Base-by-base conservation (phyloP, 1,140 invertebrate species). In the Papilio glaucus region DNA sequence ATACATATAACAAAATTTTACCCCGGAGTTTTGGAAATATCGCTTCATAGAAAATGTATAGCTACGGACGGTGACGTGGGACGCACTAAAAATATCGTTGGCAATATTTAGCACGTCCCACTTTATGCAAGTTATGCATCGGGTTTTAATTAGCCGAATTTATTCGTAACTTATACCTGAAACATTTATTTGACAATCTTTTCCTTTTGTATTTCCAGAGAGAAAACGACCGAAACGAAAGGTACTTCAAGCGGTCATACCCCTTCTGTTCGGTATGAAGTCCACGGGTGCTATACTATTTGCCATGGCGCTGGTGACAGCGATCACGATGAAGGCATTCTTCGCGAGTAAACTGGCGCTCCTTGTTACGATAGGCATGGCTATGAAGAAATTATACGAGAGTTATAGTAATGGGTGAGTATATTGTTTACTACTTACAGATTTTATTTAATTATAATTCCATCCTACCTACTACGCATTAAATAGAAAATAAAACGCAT, bases 211-310 rank as follows among this genome's bases (percentile, higher is more conserved):
- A 70, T 65, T 91, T 87, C 26, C 85, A 90, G 83, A 80, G 45
- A 74, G 73, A 73, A 80, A 86, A 67, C 79, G 83, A 77, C 82
- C 84, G 0, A 89, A 85, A 72, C 94, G 94, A 76, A 95, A 95
- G 77, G 90, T 95, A 68, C 90, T 95, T 70, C 93, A 95, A 83
- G 90, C 95, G 72, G 88, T 95, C 21, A 86, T 95, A 26, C 95
- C 95, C 18, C 88, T 95, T 78, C 83, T 96, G 26, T 88, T 96
- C 75, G 95, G 95, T 18, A 94, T 95, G 83, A 95, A 95, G 74
- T 94, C 94, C 0, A 94, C 95, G 1, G 94, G 94, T 13, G 91
- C 94, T 62, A 93, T 93, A 13, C 92, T 95, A 72, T 92, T 95
- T 29, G 94, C 93, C 0, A 84, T 95, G 61, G 93, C 94, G 37